Percentiles rank a stretch among this genome's conserved stretches.
These are phyloP conservation scores for Zelleria hepariella DNA, from an alignment of 2,888 invertebrate species.

Conservation along the genomic window DNA sequence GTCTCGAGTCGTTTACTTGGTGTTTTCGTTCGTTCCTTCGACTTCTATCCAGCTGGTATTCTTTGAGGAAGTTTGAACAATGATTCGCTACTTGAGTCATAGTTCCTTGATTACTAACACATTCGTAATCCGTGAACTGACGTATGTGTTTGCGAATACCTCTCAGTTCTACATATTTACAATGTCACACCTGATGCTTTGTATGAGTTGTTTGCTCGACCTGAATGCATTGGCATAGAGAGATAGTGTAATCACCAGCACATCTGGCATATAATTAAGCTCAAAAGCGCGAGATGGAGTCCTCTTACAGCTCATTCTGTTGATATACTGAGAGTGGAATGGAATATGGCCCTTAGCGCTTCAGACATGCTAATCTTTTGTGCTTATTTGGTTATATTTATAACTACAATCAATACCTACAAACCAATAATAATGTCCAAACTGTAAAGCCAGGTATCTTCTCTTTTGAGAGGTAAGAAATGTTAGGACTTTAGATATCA, in stretches of 20 bases:
- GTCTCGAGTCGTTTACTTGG: constrained; percentile 13
- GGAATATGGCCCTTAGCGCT: too few relatives aligned
- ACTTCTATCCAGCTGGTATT: constrained; percentile 12
- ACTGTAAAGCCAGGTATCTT: too few relatives aligned
- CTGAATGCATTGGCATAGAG: neutral
- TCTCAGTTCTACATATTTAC: neutral
- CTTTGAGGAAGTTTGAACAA: constrained; percentile 9
- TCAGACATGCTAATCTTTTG: too few relatives aligned
- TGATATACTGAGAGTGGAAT: too few relatives aligned
- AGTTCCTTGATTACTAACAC: neutral
- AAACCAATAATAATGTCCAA: too few relatives aligned
- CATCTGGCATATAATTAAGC: too few relatives aligned
- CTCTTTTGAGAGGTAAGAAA: too few relatives aligned
- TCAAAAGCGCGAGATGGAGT: too few relatives aligned
- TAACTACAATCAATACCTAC: too few relatives aligned
- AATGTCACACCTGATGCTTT: neutral
- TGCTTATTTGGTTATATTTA: too few relatives aligned
- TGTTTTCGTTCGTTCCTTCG: constrained; percentile 13
- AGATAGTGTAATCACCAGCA: neutral
- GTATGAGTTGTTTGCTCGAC: neutral
- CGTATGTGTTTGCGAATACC: neutral
- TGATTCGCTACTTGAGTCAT: constrained; percentile 5
- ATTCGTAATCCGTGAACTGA: neutral
- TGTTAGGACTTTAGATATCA: too few relatives aligned
- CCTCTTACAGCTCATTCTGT: too few relatives aligned